Base-by-base conservation (phyloP, 2,113 vertebrate species). In the Hemibagrus wyckioides region DNA sequence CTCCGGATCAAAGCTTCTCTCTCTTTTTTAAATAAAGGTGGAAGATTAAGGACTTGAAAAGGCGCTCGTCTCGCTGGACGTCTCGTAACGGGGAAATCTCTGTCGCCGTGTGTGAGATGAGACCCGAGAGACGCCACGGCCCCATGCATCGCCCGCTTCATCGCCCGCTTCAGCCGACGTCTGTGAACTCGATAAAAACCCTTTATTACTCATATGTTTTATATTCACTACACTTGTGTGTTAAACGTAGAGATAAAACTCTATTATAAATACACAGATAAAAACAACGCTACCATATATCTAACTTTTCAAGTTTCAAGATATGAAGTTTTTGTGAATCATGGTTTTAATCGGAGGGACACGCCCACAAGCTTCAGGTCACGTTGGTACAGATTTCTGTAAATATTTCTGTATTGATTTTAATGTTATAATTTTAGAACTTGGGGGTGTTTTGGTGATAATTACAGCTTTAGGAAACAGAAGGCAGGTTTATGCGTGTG, bases 21-120 rank as follows among this genome's bases (percentile, higher is more conserved):
- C 1, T 15, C 48, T 80, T 65, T 69, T 30, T 28, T 30, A 30
- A 79, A 30, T 19, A 3, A 57, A 80, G 5, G 15, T 63, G 59
- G 1, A 48, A 67, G 85, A 86, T 86, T 86, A 80, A 36, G 48
- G 76, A 61, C 85, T 56, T 86, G 76, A 86, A 86, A 84, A 80
- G 57, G 30, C 67, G 21, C 59, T 67, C 8, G 7, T 80, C 85
- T 80, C 7, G 5, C 25, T 56, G 23, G 30, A 67, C 30, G 6
- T 77, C 52, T 84, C 52, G 28, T 48, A 15, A 23, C 23, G 11
- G 36, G 52, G 23, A 15, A 54, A 69, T 11, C 63, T 56, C 30
- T 36, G n/a, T 56, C 50, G 17, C 56, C 23, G 7, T n/a, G 80
- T 63, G 54, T 4, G 6, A 61, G 39, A 63, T 57, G 56, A 61